phyloP scores from a whole-genome alignment of 2,113 vertebrate genomes.

The Charina bottae region DNA sequence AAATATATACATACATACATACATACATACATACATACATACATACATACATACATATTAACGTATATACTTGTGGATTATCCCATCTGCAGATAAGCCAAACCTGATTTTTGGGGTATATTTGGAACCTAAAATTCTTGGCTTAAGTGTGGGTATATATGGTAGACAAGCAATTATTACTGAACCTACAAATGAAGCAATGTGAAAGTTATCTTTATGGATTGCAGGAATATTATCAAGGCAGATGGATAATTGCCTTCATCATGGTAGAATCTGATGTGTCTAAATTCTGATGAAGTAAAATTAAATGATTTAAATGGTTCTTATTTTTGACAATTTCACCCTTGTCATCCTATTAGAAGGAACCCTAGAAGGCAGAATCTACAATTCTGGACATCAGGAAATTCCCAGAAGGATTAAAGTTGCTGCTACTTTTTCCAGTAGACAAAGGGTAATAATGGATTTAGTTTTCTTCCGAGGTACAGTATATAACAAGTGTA shows the following conservation, averaged over 20 bases:
- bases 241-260: not conserved
- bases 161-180: not conserved
- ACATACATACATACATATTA: too few species aligned
- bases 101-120: too few species aligned
- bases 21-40: too few species aligned
- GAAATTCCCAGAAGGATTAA: not conserved
- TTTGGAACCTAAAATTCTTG: too few species aligned
- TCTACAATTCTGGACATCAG: not conserved
- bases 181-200: slow-evolving; percentile 24
- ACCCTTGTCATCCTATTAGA: not conserved
- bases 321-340: not conserved
- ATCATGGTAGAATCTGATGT: not conserved
- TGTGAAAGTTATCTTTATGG: not conserved
- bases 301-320: not conserved
- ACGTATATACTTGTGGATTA: too few species aligned
- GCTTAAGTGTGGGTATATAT: too few species aligned
- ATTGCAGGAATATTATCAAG: not conserved
- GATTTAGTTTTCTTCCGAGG: not conserved
- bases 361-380: not conserved
- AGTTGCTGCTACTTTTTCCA: not conserved
- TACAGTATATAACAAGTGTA: not conserved
- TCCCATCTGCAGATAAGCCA: too few species aligned
- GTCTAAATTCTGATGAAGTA: too few species aligned
- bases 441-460: not conserved
- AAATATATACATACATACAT: too few species aligned